phyloP scores from a whole-genome alignment of 2,888 invertebrate species.

The Suillia variegata region DNA sequence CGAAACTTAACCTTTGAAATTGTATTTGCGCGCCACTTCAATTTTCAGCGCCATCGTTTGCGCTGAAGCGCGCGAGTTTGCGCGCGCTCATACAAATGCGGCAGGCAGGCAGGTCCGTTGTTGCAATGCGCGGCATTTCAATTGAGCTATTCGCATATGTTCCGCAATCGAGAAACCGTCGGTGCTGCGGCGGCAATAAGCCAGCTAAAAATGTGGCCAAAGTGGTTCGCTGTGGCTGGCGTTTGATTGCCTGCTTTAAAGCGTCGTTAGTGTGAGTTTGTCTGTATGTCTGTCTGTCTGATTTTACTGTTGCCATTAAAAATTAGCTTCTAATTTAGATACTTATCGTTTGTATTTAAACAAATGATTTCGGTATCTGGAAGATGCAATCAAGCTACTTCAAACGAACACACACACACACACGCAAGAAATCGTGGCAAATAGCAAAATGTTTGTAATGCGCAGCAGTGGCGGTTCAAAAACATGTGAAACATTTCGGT shows the following conservation, averaged over 20 bases:
- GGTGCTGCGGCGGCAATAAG: neutral
- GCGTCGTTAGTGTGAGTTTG: neutral
- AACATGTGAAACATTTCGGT: too few species aligned
- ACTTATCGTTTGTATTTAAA: conserved; percentile 36
- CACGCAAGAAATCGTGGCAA: too few species aligned
- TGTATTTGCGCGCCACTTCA: conserved; percentile 1
- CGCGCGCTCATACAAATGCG: too few species aligned
- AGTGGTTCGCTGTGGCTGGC: neutral
- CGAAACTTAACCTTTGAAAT: neutral
- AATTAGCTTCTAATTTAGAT: conserved; percentile 48
- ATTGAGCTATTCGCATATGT: conserved; percentile 42
- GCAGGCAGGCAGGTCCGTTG: neutral
- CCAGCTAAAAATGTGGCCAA: neutral
- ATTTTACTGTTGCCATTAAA: conserved; percentile 25
- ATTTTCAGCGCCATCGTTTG: too few species aligned
- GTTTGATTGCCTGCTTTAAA: neutral
- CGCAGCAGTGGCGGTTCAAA: too few species aligned
- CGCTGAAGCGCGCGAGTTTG: neutral
- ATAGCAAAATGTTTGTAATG: too few species aligned
- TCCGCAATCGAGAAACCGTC: neutral
- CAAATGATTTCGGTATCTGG: neutral
- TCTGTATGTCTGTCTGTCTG: neutral
- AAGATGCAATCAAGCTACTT: conserved; percentile 1
- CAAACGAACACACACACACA: neutral
- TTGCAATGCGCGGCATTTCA: conserved; percentile 41